These are phyloP conservation scores for Prionailurus viverrinus DNA, from an alignment of 2,113 vertebrate genomes.

Conservation along the genomic window DNA sequence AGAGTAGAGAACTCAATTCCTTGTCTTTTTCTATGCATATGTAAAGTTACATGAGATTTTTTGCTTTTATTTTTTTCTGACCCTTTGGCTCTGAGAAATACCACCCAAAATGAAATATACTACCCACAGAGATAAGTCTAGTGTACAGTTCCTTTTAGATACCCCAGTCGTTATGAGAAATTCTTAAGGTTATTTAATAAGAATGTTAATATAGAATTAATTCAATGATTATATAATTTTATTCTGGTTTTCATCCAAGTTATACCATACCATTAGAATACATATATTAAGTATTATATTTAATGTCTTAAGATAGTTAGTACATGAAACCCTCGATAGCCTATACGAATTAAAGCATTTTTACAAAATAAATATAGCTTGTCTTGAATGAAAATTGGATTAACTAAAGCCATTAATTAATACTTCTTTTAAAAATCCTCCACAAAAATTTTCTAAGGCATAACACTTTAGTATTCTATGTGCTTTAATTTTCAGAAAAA, in stretches of 20 bases:
- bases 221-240: slow-evolving; percentile 83
- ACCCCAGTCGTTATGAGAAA: slow-evolving; percentile 70
- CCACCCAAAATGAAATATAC: not conserved
- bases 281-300: slow-evolving; percentile 82
- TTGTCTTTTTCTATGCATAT: slow-evolving; percentile 32
- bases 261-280: slow-evolving; percentile 60
- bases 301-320: slow-evolving; percentile 77
- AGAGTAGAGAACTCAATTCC: not conserved
- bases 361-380: slow-evolving; percentile 85
- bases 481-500: slow-evolving; percentile 40
- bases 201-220: slow-evolving; percentile 84
- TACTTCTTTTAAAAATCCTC: slow-evolving; percentile 78
- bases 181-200: slow-evolving; percentile 72
- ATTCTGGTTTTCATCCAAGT: slow-evolving; percentile 79
- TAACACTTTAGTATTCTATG: slow-evolving; percentile 70
- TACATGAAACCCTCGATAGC: slow-evolving; percentile 74
- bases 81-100: not conserved
- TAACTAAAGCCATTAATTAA: slow-evolving; percentile 85
- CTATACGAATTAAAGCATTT: slow-evolving; percentile 81
- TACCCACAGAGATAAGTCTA: not conserved
- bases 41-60: slow-evolving; percentile 59
- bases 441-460: slow-evolving; percentile 70
- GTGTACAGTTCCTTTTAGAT: slow-evolving; percentile 18
- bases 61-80: slow-evolving; percentile 15
- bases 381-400: slow-evolving; percentile 84